A percentile compares a stretch with the other conserved stretches of the same genome.
Conservation (phyloP, 2,797 vertebrate genomes). For the Sebastes oblongus region DNA sequence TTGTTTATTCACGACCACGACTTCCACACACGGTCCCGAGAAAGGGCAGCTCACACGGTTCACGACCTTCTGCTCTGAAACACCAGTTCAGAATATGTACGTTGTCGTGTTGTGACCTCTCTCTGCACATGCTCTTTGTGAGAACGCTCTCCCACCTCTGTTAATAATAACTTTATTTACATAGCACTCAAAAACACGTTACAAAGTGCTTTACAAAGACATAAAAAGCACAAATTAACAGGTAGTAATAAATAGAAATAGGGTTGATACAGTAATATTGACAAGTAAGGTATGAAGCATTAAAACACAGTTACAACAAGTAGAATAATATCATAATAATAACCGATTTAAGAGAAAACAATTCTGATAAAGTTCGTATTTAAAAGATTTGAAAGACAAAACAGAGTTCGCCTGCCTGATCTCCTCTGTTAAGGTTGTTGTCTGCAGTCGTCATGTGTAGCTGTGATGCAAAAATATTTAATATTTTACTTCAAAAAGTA, state of each 20-base stretch:
- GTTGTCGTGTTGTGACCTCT: conserved; percentile 20
- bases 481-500: no score
- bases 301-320: no score
- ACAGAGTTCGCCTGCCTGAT: no score
- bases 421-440: not conserved
- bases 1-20: conserved; percentile 50
- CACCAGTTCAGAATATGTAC: conserved; percentile 38
- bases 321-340: no score
- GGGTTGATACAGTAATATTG: accelerated
- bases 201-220: no score
- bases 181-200: no score
- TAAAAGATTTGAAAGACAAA: no score
- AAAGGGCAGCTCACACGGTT: conserved; percentile 42
- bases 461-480: not conserved
- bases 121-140: not conserved
- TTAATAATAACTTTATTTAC: not conserved
- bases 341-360: no score
- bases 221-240: accelerated
- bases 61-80: conserved; percentile 44
- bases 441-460: not conserved
- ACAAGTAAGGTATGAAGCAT: no score
- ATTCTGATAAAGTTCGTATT: no score
- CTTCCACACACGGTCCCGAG: conserved; percentile 28
- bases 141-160: not conserved
- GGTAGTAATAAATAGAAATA: no score